Percentiles rank a stretch among this genome's conserved stretches.
These are phyloP conservation scores for Lasioglossum baleicum DNA, from an alignment of 1,140 invertebrate species.

Conservation along the genomic window DNA sequence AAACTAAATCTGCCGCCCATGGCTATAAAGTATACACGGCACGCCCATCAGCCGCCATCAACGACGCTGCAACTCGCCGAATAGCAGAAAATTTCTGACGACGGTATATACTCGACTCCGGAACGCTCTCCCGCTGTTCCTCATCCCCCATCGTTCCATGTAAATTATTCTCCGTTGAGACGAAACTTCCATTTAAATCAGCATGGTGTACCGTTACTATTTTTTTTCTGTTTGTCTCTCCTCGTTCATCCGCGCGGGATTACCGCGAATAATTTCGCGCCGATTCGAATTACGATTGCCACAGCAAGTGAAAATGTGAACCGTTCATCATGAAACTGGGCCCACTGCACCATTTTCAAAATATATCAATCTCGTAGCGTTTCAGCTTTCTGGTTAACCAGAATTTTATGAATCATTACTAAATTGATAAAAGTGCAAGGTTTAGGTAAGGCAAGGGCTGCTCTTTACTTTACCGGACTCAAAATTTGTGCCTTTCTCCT, in stretches of 20 bases:
- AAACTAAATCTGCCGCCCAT: slow-evolving; percentile 29
- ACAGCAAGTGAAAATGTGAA: too few species aligned
- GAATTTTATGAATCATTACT: too few species aligned
- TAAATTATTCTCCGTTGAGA: slow-evolving; percentile 2
- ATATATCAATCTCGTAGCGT: too few species aligned
- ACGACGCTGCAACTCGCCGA: background rate
- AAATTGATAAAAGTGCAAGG: too few species aligned
- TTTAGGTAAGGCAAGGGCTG: too few species aligned
- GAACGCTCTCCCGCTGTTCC: background rate
- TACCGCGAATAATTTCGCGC: background rate
- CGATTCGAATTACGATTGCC: background rate
- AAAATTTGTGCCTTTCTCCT: too few species aligned
- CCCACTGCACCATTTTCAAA: too few species aligned
- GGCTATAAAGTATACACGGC: slow-evolving; percentile 21
- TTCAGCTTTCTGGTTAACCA: too few species aligned
- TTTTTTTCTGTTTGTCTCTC: background rate
- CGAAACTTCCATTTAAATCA: slow-evolving; percentile 9
- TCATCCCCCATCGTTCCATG: background rate
- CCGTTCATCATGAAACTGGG: too few species aligned
- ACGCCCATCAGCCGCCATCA: background rate
- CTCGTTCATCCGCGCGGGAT: background rate
- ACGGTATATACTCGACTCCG: background rate
- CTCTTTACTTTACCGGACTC: too few species aligned
- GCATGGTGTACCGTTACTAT: background rate
- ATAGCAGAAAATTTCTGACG: slow-evolving; percentile 10